Percentiles rank a stretch among this genome's conserved stretches.
Conservation (phyloP, 2,113 vertebrate species). For the Casuarius casuarius region DNA sequence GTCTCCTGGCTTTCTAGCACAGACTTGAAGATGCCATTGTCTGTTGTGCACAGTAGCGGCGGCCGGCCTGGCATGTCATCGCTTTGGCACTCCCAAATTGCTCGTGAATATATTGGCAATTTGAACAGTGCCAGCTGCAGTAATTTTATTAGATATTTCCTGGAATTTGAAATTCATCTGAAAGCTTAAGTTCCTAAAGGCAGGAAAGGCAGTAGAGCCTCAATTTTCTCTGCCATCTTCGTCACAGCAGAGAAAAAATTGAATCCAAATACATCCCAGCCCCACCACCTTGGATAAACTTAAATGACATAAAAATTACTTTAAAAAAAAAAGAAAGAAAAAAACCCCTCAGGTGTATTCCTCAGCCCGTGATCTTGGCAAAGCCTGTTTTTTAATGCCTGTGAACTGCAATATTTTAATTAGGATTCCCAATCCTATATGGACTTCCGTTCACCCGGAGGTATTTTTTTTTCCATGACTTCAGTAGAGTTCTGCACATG, state of each 20-base stretch:
- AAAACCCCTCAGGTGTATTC: background rate
- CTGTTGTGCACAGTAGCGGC: background rate
- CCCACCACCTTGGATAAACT: background rate
- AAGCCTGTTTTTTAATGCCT: background rate
- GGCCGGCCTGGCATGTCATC: background rate
- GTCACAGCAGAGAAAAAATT: background rate
- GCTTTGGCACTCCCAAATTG: background rate
- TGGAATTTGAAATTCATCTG: constrained; percentile 46
- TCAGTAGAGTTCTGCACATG: background rate
- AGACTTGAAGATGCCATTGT: background rate
- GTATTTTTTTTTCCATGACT: background rate
- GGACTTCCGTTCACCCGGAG: background rate
- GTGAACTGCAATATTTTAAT: background rate
- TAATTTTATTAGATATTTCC: constrained; percentile 53
- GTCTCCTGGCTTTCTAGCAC: background rate
- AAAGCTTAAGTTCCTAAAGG: constrained; percentile 12
- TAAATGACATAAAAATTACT: background rate
- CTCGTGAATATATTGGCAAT: constrained; percentile 20
- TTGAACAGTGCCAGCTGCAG: background rate
- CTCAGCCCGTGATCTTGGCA: background rate
- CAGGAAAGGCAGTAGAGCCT: background rate
- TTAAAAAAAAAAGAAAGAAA: background rate
- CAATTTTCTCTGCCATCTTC: background rate
- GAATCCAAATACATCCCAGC: background rate
- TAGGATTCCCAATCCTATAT: background rate